Conservation (phyloP, 2,113 vertebrate species). For the Ibidorhyncha struthersii region DNA sequence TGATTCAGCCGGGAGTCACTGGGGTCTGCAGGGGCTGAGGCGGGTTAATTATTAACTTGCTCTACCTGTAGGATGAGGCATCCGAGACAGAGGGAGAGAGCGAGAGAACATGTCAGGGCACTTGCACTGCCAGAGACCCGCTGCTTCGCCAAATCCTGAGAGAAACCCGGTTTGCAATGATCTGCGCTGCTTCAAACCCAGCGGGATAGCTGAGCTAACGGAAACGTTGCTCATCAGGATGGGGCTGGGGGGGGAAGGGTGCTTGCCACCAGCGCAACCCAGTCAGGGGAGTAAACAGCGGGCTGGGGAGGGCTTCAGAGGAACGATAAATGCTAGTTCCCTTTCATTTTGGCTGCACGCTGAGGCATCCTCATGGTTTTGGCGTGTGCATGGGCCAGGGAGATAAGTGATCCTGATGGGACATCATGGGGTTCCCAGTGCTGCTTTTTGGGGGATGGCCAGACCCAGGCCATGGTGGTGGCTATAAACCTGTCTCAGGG, state of each 20-base stretch:
- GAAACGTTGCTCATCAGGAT: accelerated
- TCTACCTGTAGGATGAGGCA: constrained; percentile 23
- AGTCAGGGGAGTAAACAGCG: background rate
- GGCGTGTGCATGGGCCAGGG: background rate
- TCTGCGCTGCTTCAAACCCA: accelerated
- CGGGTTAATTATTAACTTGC: constrained; percentile 16
- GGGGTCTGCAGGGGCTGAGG: constrained; percentile 5
- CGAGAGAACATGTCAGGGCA: background rate
- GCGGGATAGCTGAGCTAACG: background rate
- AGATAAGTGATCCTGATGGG: background rate
- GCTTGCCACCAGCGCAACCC: background rate
- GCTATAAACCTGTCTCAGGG: background rate
- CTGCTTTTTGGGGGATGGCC: background rate
- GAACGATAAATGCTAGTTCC: accelerated
- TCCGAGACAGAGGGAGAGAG: background rate
- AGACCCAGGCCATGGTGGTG: background rate
- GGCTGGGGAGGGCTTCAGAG: background rate
- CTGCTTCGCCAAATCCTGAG: background rate
- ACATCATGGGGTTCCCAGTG: background rate
- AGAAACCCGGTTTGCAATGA: accelerated
- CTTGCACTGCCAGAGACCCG: background rate
- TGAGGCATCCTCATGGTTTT: background rate
- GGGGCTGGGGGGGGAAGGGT: background rate
- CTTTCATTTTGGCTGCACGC: accelerated
- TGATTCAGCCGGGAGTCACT: constrained; percentile 50